Percentiles rank a stretch among this genome's conserved stretches.
phyloP scores from a whole-genome alignment of 2,113 vertebrate genomes.

The Chaetorhynchus papuensis region DNA sequence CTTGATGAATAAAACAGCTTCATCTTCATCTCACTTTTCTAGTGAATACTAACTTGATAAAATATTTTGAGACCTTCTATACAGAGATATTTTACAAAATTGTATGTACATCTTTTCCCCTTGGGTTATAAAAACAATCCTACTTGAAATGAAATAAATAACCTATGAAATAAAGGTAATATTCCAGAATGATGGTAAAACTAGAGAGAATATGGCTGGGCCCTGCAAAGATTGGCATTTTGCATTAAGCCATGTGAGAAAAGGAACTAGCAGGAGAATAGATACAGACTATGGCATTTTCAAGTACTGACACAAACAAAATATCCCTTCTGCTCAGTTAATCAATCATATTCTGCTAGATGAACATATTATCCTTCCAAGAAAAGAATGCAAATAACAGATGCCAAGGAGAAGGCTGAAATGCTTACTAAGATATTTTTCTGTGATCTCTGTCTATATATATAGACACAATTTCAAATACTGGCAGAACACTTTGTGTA shows the following conservation, averaged over 20 bases:
- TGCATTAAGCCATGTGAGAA: background rate
- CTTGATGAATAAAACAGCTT: background rate
- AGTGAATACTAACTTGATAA: background rate
- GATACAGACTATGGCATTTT: background rate
- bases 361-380: slow-evolving; percentile 30
- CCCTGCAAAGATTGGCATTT: background rate
- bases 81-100: background rate
- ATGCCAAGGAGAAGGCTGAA: background rate
- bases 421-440: slow-evolving; percentile 43
- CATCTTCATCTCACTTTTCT: background rate
- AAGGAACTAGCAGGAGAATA: background rate
- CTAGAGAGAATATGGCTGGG: background rate
- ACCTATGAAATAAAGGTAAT: background rate
- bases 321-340: slow-evolving; percentile 36
- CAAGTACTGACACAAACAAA: background rate
- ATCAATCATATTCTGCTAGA: slow-evolving; percentile 38
- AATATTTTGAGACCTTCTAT: background rate
- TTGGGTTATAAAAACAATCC: background rate
- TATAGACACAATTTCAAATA: background rate
- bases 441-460: background rate
- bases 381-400: slow-evolving; percentile 11
- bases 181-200: background rate
- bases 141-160: background rate
- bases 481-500: background rate
- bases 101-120: background rate